Evolutionary conservation across 1,140 invertebrate genomes (phyloP).

Genomic region (Drosophila kikkawai): DNA sequence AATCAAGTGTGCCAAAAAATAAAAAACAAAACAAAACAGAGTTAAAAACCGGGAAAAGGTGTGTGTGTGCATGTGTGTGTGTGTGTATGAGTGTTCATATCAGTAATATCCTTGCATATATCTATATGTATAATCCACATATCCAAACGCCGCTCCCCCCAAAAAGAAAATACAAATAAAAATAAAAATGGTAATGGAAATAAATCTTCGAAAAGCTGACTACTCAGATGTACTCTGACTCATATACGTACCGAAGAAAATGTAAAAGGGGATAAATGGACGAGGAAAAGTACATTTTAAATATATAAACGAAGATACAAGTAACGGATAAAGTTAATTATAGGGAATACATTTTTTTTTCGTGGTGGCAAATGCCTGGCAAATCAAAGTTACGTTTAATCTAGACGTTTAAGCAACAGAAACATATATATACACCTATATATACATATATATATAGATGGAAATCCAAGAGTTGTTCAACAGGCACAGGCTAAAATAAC

Average conservation of each 20-base stretch:
- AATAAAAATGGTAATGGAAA: background rate
- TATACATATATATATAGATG: constrained; percentile 24
- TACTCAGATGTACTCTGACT: constrained; percentile 61
- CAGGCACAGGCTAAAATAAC: constrained; percentile 9
- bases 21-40: constrained; percentile 23
- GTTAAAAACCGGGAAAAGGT: constrained; percentile 31
- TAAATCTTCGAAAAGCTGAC: constrained; percentile 25
- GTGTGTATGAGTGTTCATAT: constrained; percentile 43
- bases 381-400: constrained; percentile 71
- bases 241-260: constrained; percentile 49
- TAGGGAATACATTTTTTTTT: constrained; percentile 61
- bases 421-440: constrained; percentile 20
- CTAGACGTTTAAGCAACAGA: constrained; percentile 33
- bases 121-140: constrained; percentile 48
- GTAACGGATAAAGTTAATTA: constrained; percentile 51
- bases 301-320: constrained; percentile 16
- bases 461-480: constrained; percentile 27
- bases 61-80: constrained; percentile 23
- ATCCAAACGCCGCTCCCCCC: constrained; percentile 11
- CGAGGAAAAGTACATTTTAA: constrained; percentile 48
- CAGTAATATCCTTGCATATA: constrained; percentile 35
- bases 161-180: background rate
- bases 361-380: constrained; percentile 55
- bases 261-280: constrained; percentile 9
- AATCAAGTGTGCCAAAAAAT: constrained; percentile 52